phyloP scores from a whole-genome alignment of 2,797 vertebrate species.

The Galaxias olidus region DNA sequence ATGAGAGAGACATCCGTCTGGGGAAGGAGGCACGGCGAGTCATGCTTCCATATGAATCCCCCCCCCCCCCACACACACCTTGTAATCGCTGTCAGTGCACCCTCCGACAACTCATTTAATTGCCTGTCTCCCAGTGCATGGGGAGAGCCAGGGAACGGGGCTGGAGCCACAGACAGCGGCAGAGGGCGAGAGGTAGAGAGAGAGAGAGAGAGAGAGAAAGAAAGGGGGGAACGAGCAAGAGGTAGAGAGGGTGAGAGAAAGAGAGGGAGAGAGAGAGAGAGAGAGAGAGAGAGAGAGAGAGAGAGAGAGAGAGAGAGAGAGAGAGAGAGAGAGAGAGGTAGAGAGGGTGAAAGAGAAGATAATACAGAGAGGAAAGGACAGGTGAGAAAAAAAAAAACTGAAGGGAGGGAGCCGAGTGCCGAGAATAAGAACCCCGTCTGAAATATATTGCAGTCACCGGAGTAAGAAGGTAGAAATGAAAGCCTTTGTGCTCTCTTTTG shows the following conservation, averaged over 20 bases:
- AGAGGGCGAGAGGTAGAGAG: not conserved
- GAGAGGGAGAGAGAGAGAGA: slow-evolving; percentile 19
- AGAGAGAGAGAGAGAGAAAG: slow-evolving; percentile 24
- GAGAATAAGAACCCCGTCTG: slow-evolving; percentile 1
- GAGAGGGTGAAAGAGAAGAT: slow-evolving; percentile 77
- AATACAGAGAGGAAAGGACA: slow-evolving; percentile 80
- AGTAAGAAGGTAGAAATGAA: not conserved
- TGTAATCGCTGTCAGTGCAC: slow-evolving; percentile 70
- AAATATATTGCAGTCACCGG: slow-evolving; percentile 8
- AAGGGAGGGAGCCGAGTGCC: slow-evolving; percentile 33
- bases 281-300: slow-evolving; percentile 33
- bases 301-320: not conserved
- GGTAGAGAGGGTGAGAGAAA: no score
- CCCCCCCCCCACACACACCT: no score
- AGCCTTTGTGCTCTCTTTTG: slow-evolving; percentile 7
- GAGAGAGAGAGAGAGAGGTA: slow-evolving; percentile 6
- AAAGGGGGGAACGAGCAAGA: slow-evolving; percentile 1
- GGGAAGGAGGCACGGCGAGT: slow-evolving; percentile 42
- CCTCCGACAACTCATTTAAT: slow-evolving; percentile 68
- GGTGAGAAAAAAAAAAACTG: slow-evolving; percentile 20
- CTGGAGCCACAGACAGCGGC: not conserved
- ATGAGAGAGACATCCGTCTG: slow-evolving; percentile 44
- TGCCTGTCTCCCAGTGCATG: slow-evolving; percentile 64
- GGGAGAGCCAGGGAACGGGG: slow-evolving; percentile 35
- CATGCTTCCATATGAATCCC: slow-evolving; percentile 61